Evolutionary conservation across 2,113 vertebrate species (phyloP).

Genomic region (Emydura subglobosa): DNA sequence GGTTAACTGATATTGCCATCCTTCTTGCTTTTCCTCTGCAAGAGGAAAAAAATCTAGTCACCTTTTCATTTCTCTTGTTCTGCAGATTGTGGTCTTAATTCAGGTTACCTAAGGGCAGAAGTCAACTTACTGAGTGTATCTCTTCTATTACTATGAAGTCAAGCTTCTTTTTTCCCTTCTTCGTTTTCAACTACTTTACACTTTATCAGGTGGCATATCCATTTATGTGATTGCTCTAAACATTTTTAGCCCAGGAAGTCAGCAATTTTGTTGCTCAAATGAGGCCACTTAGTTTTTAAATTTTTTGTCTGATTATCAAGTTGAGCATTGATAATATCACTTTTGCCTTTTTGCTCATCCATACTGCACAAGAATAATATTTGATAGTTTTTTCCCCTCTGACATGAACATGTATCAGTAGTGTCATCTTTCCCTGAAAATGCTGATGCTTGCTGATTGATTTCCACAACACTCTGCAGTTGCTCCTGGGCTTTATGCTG

Average conservation of each 20-base stretch:
- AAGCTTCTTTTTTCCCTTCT: not conserved
- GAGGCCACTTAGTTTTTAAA: accelerated
- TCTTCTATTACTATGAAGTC: not conserved
- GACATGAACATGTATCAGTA: not conserved
- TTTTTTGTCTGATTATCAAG: not conserved
- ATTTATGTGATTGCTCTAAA: not conserved
- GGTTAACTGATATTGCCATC: not conserved
- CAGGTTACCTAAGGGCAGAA: not conserved
- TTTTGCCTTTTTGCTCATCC: not conserved
- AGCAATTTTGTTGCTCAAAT: not conserved
- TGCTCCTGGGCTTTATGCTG: not conserved
- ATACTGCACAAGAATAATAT: accelerated
- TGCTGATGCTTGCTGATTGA: not conserved
- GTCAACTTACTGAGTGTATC: not conserved
- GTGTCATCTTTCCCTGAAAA: not conserved
- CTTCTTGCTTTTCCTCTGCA: not conserved
- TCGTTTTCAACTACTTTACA: not conserved
- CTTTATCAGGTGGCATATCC: not conserved
- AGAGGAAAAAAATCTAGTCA: not conserved
- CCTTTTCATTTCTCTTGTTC: not conserved
- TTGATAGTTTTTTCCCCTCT: not conserved
- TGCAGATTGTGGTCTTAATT: not conserved
- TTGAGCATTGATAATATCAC: not conserved
- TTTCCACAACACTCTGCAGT: not conserved
- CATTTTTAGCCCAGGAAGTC: not conserved